phyloP scores from a whole-genome alignment of 2,797 vertebrate species.

The Florisuga fusca region DNA sequence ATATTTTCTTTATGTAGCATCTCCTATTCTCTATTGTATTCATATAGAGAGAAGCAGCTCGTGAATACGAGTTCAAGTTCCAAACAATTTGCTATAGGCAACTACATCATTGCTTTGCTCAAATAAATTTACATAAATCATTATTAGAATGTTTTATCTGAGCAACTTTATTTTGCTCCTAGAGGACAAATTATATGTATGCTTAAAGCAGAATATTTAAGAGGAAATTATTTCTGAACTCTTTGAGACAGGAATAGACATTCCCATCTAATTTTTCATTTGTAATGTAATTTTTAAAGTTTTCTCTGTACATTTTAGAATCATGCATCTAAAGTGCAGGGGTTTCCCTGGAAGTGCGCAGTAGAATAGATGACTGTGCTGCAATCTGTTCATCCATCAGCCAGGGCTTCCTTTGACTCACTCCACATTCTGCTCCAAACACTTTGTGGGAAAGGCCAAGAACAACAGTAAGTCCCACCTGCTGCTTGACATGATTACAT shows the following conservation, averaged over 20 bases:
- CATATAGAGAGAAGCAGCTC: slow-evolving; percentile 56
- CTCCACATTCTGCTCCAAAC: slow-evolving; percentile 34
- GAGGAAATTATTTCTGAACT: slow-evolving; percentile 77
- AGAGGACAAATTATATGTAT: slow-evolving; percentile 77
- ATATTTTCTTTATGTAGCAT: slow-evolving; percentile 33
- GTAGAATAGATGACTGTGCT: slow-evolving; percentile 18
- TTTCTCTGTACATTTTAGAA: slow-evolving; percentile 58
- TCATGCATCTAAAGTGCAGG: slow-evolving; percentile 17
- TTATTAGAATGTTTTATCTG: slow-evolving; percentile 78
- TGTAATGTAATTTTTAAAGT: slow-evolving; percentile 69
- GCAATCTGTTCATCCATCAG: slow-evolving; percentile 52
- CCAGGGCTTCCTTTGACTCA: slow-evolving; percentile 53
- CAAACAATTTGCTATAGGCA: slow-evolving; percentile 79
- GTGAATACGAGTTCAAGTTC: slow-evolving; percentile 73
- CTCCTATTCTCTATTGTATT: slow-evolving; percentile 58
- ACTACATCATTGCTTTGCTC: slow-evolving; percentile 75
- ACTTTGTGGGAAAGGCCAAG: slow-evolving; percentile 39
- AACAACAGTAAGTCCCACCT: slow-evolving; percentile 47
- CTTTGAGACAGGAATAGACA: slow-evolving; percentile 75
- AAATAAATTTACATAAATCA: slow-evolving; percentile 84
- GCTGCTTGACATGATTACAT: slow-evolving; percentile 46
- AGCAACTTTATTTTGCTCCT: slow-evolving; percentile 77
- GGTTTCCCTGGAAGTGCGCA: slow-evolving; percentile 50
- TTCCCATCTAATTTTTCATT: slow-evolving; percentile 76
- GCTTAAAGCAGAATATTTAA: slow-evolving; percentile 79